Evolutionary conservation across 2,888 invertebrate genomes (phyloP), one percentile per base, ranked within the genome.

Genomic region (Phyllotreta cruciferae): DNA sequence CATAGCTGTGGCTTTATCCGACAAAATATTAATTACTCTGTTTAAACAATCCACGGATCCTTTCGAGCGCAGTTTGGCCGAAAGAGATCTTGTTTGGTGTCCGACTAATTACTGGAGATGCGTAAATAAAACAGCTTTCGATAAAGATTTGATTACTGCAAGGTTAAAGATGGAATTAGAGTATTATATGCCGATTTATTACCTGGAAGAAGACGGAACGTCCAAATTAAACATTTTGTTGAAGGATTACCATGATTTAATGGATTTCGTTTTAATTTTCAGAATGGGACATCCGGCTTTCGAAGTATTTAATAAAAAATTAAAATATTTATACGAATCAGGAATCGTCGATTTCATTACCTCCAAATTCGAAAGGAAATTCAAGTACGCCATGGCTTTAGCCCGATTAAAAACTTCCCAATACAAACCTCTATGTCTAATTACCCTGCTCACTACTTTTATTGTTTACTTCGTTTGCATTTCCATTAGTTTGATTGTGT

Each of bases 191-290:
- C 61, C 64, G 6, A 37, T 35, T 13, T 38, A 13, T 24, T 64
- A 52, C 39, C 42, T 64, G 3, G 64, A 64, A 47, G 9, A 13
- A 50, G 44, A 56, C 6, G 64, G 64, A 13, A 61, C 36, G 56
- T 56, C 64, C 10, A n/a, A 53, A 36, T 7, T 64, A 2, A 34
- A 61, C 41, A 36, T 56, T 24, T 36, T 64, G 9, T 8, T 41
- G 3, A 44, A 45, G 8, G 49, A 49, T 11, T 35, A 35, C n/a
- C 49, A 49, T 35, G 49, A 49, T n/a, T 35, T 49, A 49, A 5
- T 35, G 7, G 34, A 49, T 49, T 49, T 49, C 11, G 35, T 35
- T 34, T 35, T 49, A 49, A 6, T 49, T 49, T 49, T 49, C 11
- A 9, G 49, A 49, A 7, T 34, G 10, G 49, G 49, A 1, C 49